Conservation (phyloP, 1,140 invertebrate species). For the Drosophila sulfurigaster region DNA sequence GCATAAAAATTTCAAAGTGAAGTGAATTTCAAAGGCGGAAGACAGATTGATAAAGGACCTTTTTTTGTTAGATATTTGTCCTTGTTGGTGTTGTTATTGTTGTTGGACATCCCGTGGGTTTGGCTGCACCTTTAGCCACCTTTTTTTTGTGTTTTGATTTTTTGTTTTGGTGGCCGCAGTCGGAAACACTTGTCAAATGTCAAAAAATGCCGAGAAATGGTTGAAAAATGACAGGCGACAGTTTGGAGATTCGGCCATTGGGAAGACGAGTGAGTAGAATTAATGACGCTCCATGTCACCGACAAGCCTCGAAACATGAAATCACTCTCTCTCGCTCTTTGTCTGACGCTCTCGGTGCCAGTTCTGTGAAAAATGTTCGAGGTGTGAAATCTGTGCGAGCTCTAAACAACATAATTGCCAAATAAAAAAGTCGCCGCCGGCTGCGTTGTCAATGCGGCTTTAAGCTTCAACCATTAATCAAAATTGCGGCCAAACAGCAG, state of each 20-base stretch:
- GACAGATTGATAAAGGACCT: slow-evolving; percentile 42
- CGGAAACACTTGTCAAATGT: slow-evolving; percentile 80
- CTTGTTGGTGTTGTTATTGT: not conserved
- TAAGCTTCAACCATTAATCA: slow-evolving; percentile 75
- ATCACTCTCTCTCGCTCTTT: slow-evolving; percentile 66
- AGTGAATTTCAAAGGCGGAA: slow-evolving; percentile 8
- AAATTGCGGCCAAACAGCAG: slow-evolving; percentile 52
- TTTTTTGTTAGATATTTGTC: slow-evolving; percentile 4
- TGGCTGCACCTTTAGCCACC: slow-evolving; percentile 62
- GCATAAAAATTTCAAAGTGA: slow-evolving; percentile 33
- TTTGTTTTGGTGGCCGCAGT: slow-evolving; percentile 36
- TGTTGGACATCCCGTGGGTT: not conserved
- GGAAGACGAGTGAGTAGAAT: slow-evolving; percentile 46
- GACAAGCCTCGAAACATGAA: slow-evolving; percentile 81
- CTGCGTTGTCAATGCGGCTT: slow-evolving; percentile 31
- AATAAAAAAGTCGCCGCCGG: slow-evolving; percentile 78
- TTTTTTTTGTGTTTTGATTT: slow-evolving; percentile 45
- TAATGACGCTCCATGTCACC: slow-evolving; percentile 82
- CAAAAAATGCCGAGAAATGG: slow-evolving; percentile 64
- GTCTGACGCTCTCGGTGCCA: slow-evolving; percentile 29
- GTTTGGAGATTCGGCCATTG: slow-evolving; percentile 31
- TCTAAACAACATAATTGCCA: slow-evolving; percentile 83
- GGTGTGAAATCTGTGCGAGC: slow-evolving; percentile 74
- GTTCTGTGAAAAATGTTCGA: slow-evolving; percentile 75
- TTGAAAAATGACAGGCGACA: slow-evolving; percentile 71